A percentile compares a stretch with the other conserved stretches of the same genome.
phyloP scores from a whole-genome alignment of 2,797 vertebrate species.

The Loris lydekkerianus region DNA sequence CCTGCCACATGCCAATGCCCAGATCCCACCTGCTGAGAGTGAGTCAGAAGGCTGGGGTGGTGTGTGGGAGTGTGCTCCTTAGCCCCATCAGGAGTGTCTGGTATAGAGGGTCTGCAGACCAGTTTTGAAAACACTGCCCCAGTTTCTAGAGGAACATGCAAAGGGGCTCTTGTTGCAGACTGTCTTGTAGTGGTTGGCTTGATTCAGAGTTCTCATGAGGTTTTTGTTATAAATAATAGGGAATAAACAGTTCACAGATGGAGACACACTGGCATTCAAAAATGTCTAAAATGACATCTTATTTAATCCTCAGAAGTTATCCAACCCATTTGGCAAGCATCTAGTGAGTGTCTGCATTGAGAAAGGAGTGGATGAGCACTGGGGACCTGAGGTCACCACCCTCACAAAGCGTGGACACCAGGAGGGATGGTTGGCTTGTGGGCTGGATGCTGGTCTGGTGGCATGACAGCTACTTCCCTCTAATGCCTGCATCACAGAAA shows the following conservation, averaged over 20 bases:
- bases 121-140: background rate
- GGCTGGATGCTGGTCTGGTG: background rate
- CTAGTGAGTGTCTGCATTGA: background rate
- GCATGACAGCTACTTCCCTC: background rate
- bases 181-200: too few relatives aligned
- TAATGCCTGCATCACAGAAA: background rate
- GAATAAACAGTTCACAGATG: background rate
- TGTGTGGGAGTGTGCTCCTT: background rate
- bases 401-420: too few relatives aligned
- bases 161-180: background rate
- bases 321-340: background rate
- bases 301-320: background rate
- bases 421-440: too few relatives aligned
- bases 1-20: background rate
- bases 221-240: background rate
- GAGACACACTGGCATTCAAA: background rate
- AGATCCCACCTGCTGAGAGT: too few relatives aligned
- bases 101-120: background rate
- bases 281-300: background rate
- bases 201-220: background rate
- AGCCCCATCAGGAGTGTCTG: too few relatives aligned
- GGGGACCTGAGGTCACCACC: rapidly evolving
- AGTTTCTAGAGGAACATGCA: background rate
- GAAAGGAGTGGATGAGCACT: rapidly evolving
- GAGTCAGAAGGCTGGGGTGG: background rate